Base-by-base conservation (phyloP, 2,797 vertebrate genomes). In the Aphelocoma californica region DNA sequence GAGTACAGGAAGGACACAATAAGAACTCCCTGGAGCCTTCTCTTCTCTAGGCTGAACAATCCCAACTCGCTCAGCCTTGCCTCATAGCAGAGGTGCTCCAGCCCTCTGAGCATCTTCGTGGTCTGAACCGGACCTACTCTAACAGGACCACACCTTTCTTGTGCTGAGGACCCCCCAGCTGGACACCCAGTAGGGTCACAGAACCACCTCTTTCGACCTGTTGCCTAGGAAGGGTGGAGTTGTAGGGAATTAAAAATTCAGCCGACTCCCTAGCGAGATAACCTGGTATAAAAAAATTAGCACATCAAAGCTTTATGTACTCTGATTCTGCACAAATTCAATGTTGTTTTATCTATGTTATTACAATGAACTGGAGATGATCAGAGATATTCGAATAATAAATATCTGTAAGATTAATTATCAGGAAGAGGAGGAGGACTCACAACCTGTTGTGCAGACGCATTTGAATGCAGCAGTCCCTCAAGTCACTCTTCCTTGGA, bases 331-430 rank as follows among this genome's bases (percentile, higher is more conserved):
- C 64, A 69, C 31, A 51, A 84, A 57, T 25, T 64, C 56, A 71
- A 34, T 36, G 57, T 18, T 71, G 10, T 80, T 81, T 88, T 18
- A 14, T 53, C 64, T 64, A 23, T 2, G 5, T 73, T 45, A 80
- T 50, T 32, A 86, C 45, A 58, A 65, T 7, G 45, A 89, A 79
- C 8, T 47, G 69, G 42, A 47, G 32, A 21, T 94, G 45, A 88
- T 88, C 61, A 66, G 38, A 84, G 31, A 42, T 45, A 70, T 36
- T 47, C 56, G 25, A 81, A 91, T 26, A 94, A 60, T 57, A 92
- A 88, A 32, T 78, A 79, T 13, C 38, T 86, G 24, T 69, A 54
- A 51, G 28, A 78, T 61, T 38, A 60, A 74, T 50, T 82, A 89
- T 48, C n/a, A 67, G 45, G 53, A 91, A 71, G 26, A 85, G 58